Conservation (phyloP, 2,888 invertebrate genomes). For the Meliscaeva auricollis region DNA sequence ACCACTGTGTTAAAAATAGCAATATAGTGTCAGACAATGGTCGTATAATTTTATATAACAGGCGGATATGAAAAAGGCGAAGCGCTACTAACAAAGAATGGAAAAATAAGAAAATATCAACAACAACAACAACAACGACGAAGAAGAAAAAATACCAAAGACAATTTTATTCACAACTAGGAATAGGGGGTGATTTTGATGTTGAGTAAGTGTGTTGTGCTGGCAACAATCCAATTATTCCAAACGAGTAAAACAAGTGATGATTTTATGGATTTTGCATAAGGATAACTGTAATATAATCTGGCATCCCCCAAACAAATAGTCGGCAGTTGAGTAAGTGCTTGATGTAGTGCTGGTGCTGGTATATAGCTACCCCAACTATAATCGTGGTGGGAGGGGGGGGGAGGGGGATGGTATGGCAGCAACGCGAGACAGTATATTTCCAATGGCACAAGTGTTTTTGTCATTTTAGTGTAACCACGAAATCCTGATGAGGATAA, state of each 20-base stretch:
- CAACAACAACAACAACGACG: constrained; percentile 21
- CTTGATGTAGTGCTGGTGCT: neutral
- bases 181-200: constrained; percentile 55
- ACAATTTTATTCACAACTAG: neutral
- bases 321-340: neutral
- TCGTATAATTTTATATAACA: constrained; percentile 63
- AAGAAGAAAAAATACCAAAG: neutral
- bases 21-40: constrained; percentile 48
- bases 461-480: constrained; percentile 59
- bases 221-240: constrained; percentile 76
- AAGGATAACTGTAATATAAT: constrained; percentile 72
- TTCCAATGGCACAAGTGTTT: constrained; percentile 32
- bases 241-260: constrained; percentile 72
- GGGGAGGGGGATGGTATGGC: neutral
- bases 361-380: constrained; percentile 19
- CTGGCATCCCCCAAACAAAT: constrained; percentile 36
- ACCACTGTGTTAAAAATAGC: constrained; percentile 29
- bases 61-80: constrained; percentile 37
- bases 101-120: constrained; percentile 6
- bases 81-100: neutral
- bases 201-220: constrained; percentile 65
- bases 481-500: constrained; percentile 24
- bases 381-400: neutral
- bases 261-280: constrained; percentile 75
- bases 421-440: constrained; percentile 4